Evolutionary conservation across 2,113 vertebrate genomes (phyloP).

Genomic region (Gnathonemus echidnorhynchus): DNA sequence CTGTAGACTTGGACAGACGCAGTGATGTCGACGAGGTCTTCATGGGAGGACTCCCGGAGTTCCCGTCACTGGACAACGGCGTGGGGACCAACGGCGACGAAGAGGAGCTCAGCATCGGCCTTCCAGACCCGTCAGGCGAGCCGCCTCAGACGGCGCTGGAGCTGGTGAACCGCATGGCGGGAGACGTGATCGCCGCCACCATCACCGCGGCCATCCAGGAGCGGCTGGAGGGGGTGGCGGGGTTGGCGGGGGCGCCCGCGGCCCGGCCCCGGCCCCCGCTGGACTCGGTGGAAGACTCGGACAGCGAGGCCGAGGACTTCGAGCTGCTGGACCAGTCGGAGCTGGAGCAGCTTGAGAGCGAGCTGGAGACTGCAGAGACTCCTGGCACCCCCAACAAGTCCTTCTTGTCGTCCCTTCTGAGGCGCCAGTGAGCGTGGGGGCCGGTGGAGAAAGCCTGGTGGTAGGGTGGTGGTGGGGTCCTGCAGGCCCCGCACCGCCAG

Average conservation of each 20-base stretch:
- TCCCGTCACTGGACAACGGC: slow-evolving; percentile 87
- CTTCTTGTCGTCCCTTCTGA: slow-evolving; percentile 87
- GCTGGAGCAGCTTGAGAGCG: slow-evolving; percentile 89
- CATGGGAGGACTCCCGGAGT: slow-evolving; percentile 72
- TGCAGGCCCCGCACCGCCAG: neutral
- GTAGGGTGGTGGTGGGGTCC: slow-evolving; percentile 28
- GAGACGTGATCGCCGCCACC: slow-evolving; percentile 68
- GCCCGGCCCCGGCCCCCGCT: slow-evolving; percentile 29
- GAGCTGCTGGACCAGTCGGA: slow-evolving; percentile 97
- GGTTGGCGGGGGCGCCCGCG: slow-evolving; percentile 8
- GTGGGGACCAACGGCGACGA: slow-evolving; percentile 78
- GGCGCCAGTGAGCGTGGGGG: slow-evolving; percentile 65
- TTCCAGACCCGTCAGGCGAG: slow-evolving; percentile 54
- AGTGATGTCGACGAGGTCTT: slow-evolving; percentile 80
- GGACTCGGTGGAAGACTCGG: slow-evolving; percentile 71
- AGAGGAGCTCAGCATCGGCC: slow-evolving; percentile 68
- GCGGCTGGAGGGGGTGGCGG: slow-evolving; percentile 60
- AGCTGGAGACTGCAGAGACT: slow-evolving; percentile 57
- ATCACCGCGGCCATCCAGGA: slow-evolving; percentile 82
- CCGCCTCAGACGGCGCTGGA: slow-evolving; percentile 54
- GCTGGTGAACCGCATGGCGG: slow-evolving; percentile 71
- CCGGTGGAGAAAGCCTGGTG: neutral
- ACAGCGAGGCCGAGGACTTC: slow-evolving; percentile 93
- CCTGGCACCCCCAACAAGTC: slow-evolving; percentile 53
- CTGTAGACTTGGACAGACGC: slow-evolving; percentile 77